Base-by-base conservation (phyloP, 2,888 invertebrate genomes). In the Dryobotodes eremita region DNA sequence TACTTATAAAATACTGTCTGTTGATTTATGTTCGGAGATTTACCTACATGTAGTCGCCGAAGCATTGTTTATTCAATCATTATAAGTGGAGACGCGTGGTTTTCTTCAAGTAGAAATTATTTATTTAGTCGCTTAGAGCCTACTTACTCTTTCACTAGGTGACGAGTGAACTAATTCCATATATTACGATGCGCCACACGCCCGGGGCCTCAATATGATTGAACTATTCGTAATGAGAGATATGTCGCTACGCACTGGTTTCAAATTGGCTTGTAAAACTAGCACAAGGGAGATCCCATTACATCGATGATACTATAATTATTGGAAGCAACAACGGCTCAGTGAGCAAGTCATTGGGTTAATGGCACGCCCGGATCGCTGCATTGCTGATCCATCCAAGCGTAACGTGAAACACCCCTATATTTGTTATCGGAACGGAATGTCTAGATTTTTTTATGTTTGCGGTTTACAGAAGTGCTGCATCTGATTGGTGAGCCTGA, bases 401-500 rank as follows among this genome's bases (percentile, higher is more conserved):
- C 94, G 92, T 84, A 83, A 85, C 85, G 74, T 64, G 53, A 55
- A 80, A 75, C 84, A 89, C 79, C 89, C 89, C 84, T 82, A 79
- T 83, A 87, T 81, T 85, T 84, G 70, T 70, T 75, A 77, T 80
- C 75, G 65, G 68, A 79, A 79, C 68, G n/a, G 66, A 79, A 73
- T 79, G 64, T 74, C 62, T 70, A 61, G 59, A 77, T 85, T 79
- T 64, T 73, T 79, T 65, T 72, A 81, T 64, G 46, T 55, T 83
- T 89, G 73, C 77, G 88, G 82, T 89, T 96, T 94, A 57, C 96
- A 98, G 98, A 96, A 90, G 97, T 98, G 78, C 95, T 97, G 84
- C 97, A 98, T 91, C 93, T 98, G 81, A 97, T 97, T 81, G 98
- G 97, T 53, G 97, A 98, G 90, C 97, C 98, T 42, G 98, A 98